Conservation (phyloP, 2,113 vertebrate species). For the Neogobius melanostomus region DNA sequence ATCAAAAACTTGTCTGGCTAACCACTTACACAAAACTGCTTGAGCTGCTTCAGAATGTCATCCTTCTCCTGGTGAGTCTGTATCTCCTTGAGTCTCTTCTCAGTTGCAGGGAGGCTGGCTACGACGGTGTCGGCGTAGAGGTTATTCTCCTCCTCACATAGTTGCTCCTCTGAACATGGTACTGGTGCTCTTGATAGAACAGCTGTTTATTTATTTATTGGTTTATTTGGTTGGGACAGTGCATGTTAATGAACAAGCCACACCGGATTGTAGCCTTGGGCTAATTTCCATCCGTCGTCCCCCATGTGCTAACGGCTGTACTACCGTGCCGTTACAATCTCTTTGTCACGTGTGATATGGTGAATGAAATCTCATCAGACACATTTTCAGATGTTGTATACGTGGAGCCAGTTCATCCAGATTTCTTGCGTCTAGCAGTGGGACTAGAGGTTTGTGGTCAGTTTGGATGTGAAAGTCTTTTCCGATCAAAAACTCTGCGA, state of each 20-base stretch:
- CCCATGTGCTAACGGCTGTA: too few relatives aligned
- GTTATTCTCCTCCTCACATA: background rate
- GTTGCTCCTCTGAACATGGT: background rate
- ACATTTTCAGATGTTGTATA: background rate
- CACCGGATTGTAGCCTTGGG: too few relatives aligned
- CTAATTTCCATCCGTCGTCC: too few relatives aligned
- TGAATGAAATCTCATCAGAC: background rate
- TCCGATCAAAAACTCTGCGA: conserved; percentile 7
- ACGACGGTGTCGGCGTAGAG: background rate
- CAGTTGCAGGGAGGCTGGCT: background rate
- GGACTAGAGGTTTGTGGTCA: conserved; percentile 1
- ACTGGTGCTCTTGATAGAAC: conserved; percentile 5
- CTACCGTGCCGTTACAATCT: too few relatives aligned
- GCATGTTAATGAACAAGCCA: too few relatives aligned
- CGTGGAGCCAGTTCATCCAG: background rate
- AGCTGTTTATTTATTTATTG: too few relatives aligned
- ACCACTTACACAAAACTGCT: background rate
- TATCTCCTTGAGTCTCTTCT: conserved; percentile 5
- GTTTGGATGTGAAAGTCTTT: background rate
- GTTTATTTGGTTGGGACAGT: too few relatives aligned
- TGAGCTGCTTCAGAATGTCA: background rate
- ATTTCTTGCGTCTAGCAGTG: conserved; percentile 8
- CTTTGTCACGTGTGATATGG: conserved; percentile 9
- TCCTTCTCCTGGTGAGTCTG: background rate
- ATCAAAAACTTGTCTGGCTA: background rate